Evolutionary conservation across 2,888 invertebrate species (phyloP), one percentile per base, ranked within the genome.

Genomic region (Ennomos quercinarius): DNA sequence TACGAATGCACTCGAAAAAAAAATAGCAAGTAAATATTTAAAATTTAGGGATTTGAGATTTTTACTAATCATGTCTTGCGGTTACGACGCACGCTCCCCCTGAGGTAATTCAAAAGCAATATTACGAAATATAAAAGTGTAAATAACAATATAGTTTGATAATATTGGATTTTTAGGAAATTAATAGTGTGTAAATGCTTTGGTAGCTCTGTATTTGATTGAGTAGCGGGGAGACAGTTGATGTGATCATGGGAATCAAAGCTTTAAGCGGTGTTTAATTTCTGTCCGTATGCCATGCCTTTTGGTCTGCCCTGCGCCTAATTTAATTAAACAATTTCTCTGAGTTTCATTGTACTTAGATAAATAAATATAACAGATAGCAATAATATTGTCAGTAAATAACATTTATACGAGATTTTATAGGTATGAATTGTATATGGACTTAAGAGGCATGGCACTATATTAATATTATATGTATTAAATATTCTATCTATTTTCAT

Each of bases 91-190:
- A 91, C 91, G 88, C 89, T 89, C 91, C 91, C 91, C 91, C 91
- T 81, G 86, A 87, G 82, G 86, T 89, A 90, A 91, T 83, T 88
- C 84, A 88, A 91, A 92, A 92, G 92, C 92, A 92, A 92, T 92
- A 92, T 84, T 90, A 91, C 84, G 91, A 91, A 89, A 91, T 91
- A 91, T 91, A 92, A 88, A 87, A 83, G 84, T 90, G 89, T 91
- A 91, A 86, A 91, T 87, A 87, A 83, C 73, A 63, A 85, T 90
- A 91, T 91, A 92, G 91, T 91, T 92, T 92, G 91, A 80, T 92
- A 92, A 87, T 87, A 86, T 87, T 83, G 85, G 83, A 87, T 90
- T 91, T 92, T 91, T 91, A 91, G 91, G 39, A 87, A 90, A 91
- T 87, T 87, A 87, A 86, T 91, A 90, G 89, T 80, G 73, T 78